Conservation (phyloP, 2,888 invertebrate species). For the Drosophila longiperda region DNA sequence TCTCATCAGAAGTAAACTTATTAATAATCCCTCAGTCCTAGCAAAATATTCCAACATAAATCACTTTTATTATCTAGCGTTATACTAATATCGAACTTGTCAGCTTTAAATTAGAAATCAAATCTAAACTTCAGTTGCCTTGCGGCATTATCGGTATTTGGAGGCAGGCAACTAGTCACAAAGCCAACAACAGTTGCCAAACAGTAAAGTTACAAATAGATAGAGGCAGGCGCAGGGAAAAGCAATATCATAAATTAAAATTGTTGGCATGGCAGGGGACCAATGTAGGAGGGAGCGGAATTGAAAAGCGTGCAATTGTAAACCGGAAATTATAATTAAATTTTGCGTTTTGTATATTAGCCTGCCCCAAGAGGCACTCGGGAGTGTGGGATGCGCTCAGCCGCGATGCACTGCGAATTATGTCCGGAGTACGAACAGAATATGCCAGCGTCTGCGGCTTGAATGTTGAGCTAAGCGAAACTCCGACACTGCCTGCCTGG, state of each 20-base stretch:
- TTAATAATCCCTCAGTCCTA: background rate
- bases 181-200: conserved; percentile 17
- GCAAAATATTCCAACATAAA: background rate
- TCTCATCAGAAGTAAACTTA: background rate
- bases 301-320: conserved; percentile 35
- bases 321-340: conserved; percentile 65
- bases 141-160: background rate
- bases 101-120: conserved; percentile 11
- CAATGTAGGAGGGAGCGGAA: conserved; percentile 10
- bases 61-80: background rate
- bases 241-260: conserved; percentile 22
- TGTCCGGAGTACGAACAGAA: conserved; percentile 2
- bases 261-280: conserved; percentile 1
- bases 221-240: background rate
- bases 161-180: background rate
- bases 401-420: conserved; percentile 15
- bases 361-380: background rate
- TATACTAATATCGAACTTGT: background rate
- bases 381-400: conserved; percentile 25
- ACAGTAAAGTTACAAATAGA: conserved; percentile 1
- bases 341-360: conserved; percentile 60
- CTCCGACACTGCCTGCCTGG: conserved; percentile 1
- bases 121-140: conserved; percentile 1
- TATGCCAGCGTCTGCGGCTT: conserved; percentile 43
- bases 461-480: conserved; percentile 48